Conservation (phyloP, 2,113 vertebrate species). For the Sylvia atricapilla region DNA sequence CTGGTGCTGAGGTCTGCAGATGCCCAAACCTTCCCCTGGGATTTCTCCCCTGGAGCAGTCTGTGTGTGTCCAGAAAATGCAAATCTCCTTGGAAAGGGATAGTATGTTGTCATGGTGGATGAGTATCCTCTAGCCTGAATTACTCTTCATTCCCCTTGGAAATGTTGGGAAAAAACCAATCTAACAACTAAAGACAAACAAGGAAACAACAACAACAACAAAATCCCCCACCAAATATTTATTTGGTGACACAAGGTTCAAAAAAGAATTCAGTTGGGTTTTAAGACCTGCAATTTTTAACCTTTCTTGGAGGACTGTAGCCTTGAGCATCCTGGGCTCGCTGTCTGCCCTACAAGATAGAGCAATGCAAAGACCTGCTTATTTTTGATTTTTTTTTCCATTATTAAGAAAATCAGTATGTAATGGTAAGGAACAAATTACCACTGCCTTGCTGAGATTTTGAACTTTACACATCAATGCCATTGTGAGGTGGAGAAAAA, state of each 20-base stretch:
- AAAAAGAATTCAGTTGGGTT: neutral
- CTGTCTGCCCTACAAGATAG: neutral
- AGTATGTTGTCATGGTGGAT: neutral
- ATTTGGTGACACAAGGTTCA: neutral
- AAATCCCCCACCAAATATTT: neutral
- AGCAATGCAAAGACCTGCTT: accelerated
- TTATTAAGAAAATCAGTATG: neutral
- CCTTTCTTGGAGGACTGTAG: neutral
- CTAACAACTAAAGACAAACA: neutral
- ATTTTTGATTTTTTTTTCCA: neutral
- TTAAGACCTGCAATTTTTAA: neutral
- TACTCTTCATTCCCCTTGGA: neutral
- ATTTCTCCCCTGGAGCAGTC: neutral
- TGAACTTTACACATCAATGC: neutral
- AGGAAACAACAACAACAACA: neutral
- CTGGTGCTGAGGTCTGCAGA: neutral
- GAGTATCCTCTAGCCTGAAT: neutral
- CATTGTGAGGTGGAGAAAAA: neutral
- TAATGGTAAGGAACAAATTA: neutral
- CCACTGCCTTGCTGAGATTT: neutral
- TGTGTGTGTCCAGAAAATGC: neutral
- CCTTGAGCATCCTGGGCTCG: accelerated
- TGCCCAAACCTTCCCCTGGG: neutral
- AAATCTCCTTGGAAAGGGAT: neutral
- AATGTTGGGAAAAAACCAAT: neutral